Percentiles rank a stretch among this genome's conserved stretches.
Evolutionary conservation across 1,140 invertebrate genomes (phyloP).

Genomic region (Procambarus virginalis): DNA sequence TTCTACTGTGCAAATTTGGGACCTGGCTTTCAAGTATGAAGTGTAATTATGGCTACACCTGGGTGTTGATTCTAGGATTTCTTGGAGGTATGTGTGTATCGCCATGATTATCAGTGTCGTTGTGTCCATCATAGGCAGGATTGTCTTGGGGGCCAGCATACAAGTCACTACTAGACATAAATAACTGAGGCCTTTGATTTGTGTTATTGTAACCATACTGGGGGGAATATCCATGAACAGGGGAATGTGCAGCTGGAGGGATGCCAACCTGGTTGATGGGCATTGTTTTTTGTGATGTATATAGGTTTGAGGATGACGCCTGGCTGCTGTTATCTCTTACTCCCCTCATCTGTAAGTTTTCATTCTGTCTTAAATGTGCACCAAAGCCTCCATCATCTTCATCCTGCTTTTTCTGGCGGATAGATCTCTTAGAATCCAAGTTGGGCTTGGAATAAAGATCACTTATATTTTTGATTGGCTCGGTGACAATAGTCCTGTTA

Average conservation of each 20-base stretch:
- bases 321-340: background rate
- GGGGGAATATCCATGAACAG: background rate
- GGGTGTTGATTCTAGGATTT: background rate
- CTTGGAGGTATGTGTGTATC: background rate
- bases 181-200: background rate
- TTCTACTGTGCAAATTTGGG: no score
- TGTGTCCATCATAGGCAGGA: background rate
- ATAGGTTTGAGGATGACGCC: background rate
- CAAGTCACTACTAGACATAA: background rate
- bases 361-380: background rate
- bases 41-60: background rate
- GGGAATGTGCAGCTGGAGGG: background rate
- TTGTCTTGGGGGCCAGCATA: background rate
- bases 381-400: slow-evolving; percentile 39
- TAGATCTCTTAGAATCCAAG: background rate
- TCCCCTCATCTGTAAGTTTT: slow-evolving; percentile 7
- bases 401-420: background rate
- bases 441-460: slow-evolving; percentile 23
- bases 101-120: background rate
- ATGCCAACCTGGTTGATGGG: slow-evolving; percentile 40
- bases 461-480: slow-evolving; percentile 2
- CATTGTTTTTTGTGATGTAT: background rate
- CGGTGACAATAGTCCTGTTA: background rate
- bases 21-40: no score
- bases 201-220: background rate